phyloP scores from a whole-genome alignment of 1,140 invertebrate genomes.

The Scaptodrosophila lebanonensis region DNA sequence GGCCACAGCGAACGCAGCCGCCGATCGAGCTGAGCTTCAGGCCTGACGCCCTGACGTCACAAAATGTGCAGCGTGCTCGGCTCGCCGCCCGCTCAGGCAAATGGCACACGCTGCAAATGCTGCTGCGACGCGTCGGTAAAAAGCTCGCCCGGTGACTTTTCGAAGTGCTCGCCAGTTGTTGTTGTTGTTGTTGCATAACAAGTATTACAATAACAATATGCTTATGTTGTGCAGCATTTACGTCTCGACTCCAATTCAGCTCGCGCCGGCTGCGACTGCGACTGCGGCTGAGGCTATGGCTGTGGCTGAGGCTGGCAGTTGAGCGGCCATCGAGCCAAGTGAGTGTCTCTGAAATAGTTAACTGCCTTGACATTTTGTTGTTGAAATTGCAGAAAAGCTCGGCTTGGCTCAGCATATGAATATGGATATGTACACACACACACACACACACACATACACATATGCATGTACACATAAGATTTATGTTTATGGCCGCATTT shows the following conservation, averaged over 20 bases:
- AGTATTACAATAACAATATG: too few relatives aligned
- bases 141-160: conserved; percentile 9
- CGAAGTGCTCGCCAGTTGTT: not conserved
- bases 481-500: too few relatives aligned
- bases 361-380: too few relatives aligned
- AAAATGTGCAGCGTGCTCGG: not conserved
- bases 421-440: not conserved
- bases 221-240: too few relatives aligned
- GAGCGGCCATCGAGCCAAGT: too few relatives aligned
- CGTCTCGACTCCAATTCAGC: too few relatives aligned
- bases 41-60: not conserved
- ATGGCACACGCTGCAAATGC: conserved; percentile 59
- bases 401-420: too few relatives aligned
- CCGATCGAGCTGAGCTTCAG: not conserved
- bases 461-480: too few relatives aligned
- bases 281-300: too few relatives aligned
- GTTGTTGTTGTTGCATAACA: conserved; percentile 25
- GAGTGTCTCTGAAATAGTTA: not conserved
- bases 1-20: conserved; percentile 11
- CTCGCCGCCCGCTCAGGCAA: conserved; percentile 6
- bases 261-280: too few relatives aligned
- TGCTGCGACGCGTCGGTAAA: conserved; percentile 18
- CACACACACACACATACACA: not conserved
- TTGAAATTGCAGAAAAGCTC: too few relatives aligned
- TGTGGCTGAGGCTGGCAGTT: too few relatives aligned